Evolutionary conservation across 2,888 invertebrate species (phyloP).

Genomic region (Platerodrilus igneus): DNA sequence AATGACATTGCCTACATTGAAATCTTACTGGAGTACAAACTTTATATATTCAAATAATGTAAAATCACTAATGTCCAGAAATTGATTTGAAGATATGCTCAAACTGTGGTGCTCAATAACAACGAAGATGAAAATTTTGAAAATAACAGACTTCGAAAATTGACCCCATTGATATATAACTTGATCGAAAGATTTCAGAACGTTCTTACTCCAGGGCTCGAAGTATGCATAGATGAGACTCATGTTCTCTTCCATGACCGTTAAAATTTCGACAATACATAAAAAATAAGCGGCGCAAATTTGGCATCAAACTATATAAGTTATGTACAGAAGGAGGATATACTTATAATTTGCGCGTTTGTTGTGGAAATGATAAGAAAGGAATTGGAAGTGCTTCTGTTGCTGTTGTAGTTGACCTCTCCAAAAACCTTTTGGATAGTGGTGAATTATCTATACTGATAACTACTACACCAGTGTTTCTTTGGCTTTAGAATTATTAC

Average conservation of each 20-base stretch:
- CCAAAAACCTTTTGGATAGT: constrained; percentile 21
- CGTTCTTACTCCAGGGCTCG: constrained; percentile 26
- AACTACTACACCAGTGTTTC: too few species aligned
- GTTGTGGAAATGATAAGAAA: constrained; percentile 18
- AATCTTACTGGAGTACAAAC: constrained; percentile 10
- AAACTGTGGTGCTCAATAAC: constrained; percentile 7
- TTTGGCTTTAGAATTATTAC: too few species aligned
- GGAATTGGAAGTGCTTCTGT: constrained; percentile 15
- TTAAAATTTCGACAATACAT: too few species aligned
- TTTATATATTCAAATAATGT: constrained; percentile 9
- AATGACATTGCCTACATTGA: constrained; percentile 1
- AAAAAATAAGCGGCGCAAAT: too few species aligned
- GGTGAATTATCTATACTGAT: constrained; percentile 27
- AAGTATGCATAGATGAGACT: constrained; percentile 29
- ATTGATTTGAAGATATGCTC: constrained; percentile 8
- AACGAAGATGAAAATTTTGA: constrained; percentile 4
- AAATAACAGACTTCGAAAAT: constrained; percentile 11
- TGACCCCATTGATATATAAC: constrained; percentile 12
- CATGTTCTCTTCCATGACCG: too few species aligned
- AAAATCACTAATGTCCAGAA: constrained; percentile 3
- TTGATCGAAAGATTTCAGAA: constrained; percentile 23
- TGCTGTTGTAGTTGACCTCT: constrained; percentile 19
- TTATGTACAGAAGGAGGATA: constrained; percentile 22
- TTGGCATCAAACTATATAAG: too few species aligned
- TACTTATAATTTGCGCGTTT: constrained; percentile 21